A percentile compares a stretch with the other conserved stretches of the same genome.
phyloP scores from a whole-genome alignment of 2,888 invertebrate genomes.

The Neocrepidodera transversa region DNA sequence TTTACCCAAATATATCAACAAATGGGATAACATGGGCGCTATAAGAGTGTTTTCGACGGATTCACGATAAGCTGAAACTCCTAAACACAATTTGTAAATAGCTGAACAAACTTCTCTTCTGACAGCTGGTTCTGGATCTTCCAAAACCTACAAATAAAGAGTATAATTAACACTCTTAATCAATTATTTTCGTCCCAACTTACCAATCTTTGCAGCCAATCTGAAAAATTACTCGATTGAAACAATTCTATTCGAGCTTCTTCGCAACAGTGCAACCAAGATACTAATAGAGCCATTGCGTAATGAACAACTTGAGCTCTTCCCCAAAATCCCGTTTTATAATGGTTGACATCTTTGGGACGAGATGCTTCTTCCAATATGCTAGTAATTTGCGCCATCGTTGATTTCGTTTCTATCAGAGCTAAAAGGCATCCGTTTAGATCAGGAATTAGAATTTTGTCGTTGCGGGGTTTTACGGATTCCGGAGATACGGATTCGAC shows the following conservation, averaged over 20 bases:
- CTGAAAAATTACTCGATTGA: slow-evolving; percentile 74
- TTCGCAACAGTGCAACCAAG: slow-evolving; percentile 89
- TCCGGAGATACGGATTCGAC: slow-evolving; percentile 65
- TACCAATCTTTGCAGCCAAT: slow-evolving; percentile 82
- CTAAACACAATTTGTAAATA: slow-evolving; percentile 85
- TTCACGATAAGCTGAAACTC: slow-evolving; percentile 62
- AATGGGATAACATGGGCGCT: slow-evolving; percentile 80
- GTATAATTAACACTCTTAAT: neutral
- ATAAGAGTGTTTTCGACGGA: slow-evolving; percentile 68
- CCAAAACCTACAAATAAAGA: slow-evolving; percentile 65
- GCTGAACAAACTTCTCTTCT: slow-evolving; percentile 92
- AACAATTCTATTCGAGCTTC: slow-evolving; percentile 80
- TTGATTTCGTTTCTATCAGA: slow-evolving; percentile 85
- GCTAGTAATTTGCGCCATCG: slow-evolving; percentile 83
- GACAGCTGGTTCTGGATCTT: slow-evolving; percentile 92
- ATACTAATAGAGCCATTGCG: slow-evolving; percentile 89
- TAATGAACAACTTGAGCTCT: slow-evolving; percentile 90
- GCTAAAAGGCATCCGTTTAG: slow-evolving; percentile 79
- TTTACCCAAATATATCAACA: slow-evolving; percentile 80
- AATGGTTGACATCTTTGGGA: slow-evolving; percentile 80
- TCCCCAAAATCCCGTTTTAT: slow-evolving; percentile 93
- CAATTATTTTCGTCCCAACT: neutral
- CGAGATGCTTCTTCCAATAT: slow-evolving; percentile 87
- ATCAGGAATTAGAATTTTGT: slow-evolving; percentile 73
- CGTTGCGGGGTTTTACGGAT: slow-evolving; percentile 59